A percentile compares a stretch with the other conserved stretches of the same genome.
These are phyloP conservation scores for Sebastes hopkinsi DNA, from an alignment of 2,797 vertebrate genomes.

Conservation along the genomic window DNA sequence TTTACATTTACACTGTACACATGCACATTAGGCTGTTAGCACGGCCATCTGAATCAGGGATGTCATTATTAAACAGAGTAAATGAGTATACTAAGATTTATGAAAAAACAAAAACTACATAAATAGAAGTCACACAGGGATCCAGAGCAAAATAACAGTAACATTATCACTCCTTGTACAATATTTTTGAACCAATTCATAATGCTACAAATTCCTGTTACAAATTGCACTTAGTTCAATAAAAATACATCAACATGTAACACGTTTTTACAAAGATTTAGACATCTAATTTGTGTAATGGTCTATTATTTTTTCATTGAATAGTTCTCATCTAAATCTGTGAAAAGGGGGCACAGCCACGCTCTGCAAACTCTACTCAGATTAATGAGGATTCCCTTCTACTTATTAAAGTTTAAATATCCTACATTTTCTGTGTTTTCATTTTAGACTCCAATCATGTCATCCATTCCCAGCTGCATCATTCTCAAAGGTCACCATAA, in stretches of 20 bases:
- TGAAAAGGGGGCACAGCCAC: not conserved
- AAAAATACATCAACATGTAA: slow-evolving; percentile 30
- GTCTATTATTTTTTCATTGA: not conserved
- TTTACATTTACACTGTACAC: slow-evolving; percentile 74
- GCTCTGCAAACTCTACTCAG: slow-evolving; percentile 7
- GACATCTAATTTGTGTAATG: not conserved
- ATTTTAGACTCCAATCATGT: not conserved
- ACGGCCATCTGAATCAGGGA: slow-evolving; percentile 29
- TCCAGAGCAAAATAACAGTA: not conserved
- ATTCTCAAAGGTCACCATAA: slow-evolving; percentile 20
- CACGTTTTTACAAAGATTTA: slow-evolving; percentile 5
- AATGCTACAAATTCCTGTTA: slow-evolving; percentile 46
- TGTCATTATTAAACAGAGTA: slow-evolving; percentile 14
- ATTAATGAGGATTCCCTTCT: not conserved
- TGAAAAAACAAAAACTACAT: not conserved
- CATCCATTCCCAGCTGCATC: not conserved
- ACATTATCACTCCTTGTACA: not conserved
- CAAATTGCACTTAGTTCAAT: slow-evolving; percentile 58
- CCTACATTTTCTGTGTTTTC: not conserved
- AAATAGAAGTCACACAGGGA: slow-evolving; percentile 24
- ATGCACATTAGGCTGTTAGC: slow-evolving; percentile 51
- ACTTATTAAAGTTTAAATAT: not conserved
- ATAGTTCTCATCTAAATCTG: not conserved
- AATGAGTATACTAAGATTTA: slow-evolving; percentile 9
- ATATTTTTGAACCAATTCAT: slow-evolving; percentile 3